A percentile compares a stretch with the other conserved stretches of the same genome.
Conservation (phyloP, 2,888 invertebrate genomes). For the Heliconius ethilla region DNA sequence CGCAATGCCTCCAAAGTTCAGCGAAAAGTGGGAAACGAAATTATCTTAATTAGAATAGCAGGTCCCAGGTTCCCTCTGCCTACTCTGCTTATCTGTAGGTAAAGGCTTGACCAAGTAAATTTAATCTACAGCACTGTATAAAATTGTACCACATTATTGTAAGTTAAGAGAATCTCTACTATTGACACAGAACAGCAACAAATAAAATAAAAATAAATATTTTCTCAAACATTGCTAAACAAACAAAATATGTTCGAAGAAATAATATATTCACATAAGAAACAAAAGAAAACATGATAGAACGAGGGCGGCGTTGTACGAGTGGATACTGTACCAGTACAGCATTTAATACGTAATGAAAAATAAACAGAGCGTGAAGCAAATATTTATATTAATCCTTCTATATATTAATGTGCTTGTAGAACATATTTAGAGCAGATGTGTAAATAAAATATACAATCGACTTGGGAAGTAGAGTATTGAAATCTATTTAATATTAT, state of each 20-base stretch:
- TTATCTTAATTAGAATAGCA: too few species aligned
- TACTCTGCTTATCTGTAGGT: too few species aligned
- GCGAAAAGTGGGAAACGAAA: too few species aligned
- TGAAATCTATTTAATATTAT: background rate
- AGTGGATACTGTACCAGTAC: constrained; percentile 9
- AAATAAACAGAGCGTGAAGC: constrained; percentile 26
- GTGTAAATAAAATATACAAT: background rate
- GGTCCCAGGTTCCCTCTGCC: too few species aligned
- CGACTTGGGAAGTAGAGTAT: too few species aligned
- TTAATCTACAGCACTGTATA: background rate
- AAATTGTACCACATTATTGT: background rate
- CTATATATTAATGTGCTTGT: constrained; percentile 11
- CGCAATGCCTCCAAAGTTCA: too few species aligned
- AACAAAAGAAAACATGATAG: constrained; percentile 26
- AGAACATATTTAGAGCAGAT: background rate
- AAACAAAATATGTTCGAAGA: constrained; percentile 16
- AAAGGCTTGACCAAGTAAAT: too few species aligned
- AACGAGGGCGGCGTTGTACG: constrained; percentile 14
- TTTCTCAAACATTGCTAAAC: constrained; percentile 1
- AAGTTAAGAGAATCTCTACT: background rate
- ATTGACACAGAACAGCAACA: background rate
- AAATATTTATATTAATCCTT: constrained; percentile 22
- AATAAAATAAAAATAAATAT: constrained; percentile 7
- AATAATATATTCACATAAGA: constrained; percentile 21
- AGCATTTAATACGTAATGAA: constrained; percentile 24